Conservation (phyloP, 2,797 vertebrate genomes). For the Yasuhikotakia modesta region DNA sequence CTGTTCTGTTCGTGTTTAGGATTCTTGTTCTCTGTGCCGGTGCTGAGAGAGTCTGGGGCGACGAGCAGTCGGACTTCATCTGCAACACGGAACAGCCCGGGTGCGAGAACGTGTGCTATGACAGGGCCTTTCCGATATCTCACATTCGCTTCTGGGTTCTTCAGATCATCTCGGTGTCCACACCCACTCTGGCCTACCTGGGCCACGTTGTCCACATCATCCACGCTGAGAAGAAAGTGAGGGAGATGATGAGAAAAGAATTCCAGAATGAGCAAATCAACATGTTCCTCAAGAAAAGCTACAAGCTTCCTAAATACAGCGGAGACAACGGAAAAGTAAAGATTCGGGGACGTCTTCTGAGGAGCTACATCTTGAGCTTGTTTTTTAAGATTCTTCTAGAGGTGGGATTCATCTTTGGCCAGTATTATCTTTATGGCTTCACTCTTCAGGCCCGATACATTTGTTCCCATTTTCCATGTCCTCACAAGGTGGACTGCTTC, state of each 20-base stretch:
- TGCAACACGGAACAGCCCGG: slow-evolving; percentile 94
- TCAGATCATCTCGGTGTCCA: slow-evolving; percentile 87
- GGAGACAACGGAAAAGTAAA: slow-evolving; percentile 81
- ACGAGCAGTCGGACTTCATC: slow-evolving; percentile 91
- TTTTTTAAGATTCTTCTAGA: slow-evolving; percentile 88
- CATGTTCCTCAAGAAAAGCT: slow-evolving; percentile 76
- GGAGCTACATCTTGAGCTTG: slow-evolving; percentile 86
- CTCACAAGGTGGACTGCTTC: slow-evolving; percentile 91
- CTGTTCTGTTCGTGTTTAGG: slow-evolving; percentile 93
- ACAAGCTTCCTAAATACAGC: slow-evolving; percentile 82
- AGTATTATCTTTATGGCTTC: slow-evolving; percentile 92
- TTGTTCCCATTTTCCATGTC: slow-evolving; percentile 84
- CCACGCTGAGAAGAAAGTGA: slow-evolving; percentile 85
- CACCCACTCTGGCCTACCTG: slow-evolving; percentile 77
- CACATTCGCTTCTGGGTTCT: slow-evolving; percentile 94
- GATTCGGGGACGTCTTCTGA: slow-evolving; percentile 86
- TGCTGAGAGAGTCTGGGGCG: slow-evolving; percentile 91
- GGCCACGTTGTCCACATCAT: slow-evolving; percentile 82
- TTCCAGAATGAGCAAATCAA: slow-evolving; percentile 70
- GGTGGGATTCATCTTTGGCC: slow-evolving; percentile 85
- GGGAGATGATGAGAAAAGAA: slow-evolving; percentile 79
- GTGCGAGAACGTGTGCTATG: slow-evolving; percentile 93
- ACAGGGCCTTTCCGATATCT: slow-evolving; percentile 92
- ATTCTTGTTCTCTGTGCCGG: slow-evolving; percentile 89
- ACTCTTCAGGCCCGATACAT: slow-evolving; percentile 81